Base-by-base conservation (phyloP, 2,797 vertebrate species). In the Onychomys arenicola region DNA sequence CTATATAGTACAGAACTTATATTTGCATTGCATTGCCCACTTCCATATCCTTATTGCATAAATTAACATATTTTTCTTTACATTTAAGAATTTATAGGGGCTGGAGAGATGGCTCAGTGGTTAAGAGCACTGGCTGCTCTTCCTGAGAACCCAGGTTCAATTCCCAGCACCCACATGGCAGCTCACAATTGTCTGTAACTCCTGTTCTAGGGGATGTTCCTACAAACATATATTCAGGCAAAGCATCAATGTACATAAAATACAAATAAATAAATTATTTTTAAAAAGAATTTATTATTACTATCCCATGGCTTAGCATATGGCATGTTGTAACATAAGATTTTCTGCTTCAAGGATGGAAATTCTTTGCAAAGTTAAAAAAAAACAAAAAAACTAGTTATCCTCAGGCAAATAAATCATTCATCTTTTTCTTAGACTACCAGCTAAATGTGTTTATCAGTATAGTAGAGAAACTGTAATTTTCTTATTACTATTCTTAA, bases 311-410 rank as follows among this genome's bases (percentile, higher is more conserved):
- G 11, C 10, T 86, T 65, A 49, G 46, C 6, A 3, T 92, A 32
- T 25, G 52, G 19, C 88, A 34, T 19, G 57, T 75, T 90, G 34
- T 78, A 84, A 34, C 94, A 87, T 88, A 75, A 96, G 61, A 92
- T 73, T 97, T 97, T 59, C 40, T 75, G 67, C 87, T 97, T 96
- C 85, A 97, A 63, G 83, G 67, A 96, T 93, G 27, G 80, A 57
- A 77, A 96, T 97, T 98, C 96, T 98, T 96, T 98, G 67, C n/a
- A 97, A 97, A 98, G 34, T 61, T 37, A 95, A 97, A 73, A 95
- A n/a, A n/a, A n/a, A n/a, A n/a, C n/a, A n/a, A n/a, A n/a, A n/a
- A 73, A 96, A 83, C 90, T 97, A 86, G 94, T 95, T 96, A 75
- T 91, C 52, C 73, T 61, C 63, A 92, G 80, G 90, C 59, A 98